A percentile compares a stretch with the other conserved stretches of the same genome.
Conservation (phyloP, 2,888 invertebrate species). For the Pristionchus exspectatus region DNA sequence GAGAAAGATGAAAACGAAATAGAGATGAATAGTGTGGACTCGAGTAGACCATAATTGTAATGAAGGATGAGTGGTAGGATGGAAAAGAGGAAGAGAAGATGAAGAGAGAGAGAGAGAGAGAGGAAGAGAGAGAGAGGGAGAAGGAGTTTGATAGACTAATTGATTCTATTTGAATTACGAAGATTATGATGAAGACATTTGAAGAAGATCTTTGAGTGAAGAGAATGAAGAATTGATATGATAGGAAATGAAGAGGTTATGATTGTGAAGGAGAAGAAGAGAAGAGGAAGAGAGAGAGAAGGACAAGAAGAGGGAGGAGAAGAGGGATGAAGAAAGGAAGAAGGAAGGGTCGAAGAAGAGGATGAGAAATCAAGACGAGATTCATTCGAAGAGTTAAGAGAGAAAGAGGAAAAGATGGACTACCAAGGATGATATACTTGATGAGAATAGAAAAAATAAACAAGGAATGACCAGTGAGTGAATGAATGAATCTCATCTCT, state of each 20-base stretch:
- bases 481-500: neutral
- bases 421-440: neutral
- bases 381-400: neutral
- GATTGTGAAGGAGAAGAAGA: neutral
- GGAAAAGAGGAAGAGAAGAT: constrained; percentile 2
- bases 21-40: constrained; percentile 25
- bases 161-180: neutral
- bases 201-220: neutral
- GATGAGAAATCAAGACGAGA: constrained; percentile 16
- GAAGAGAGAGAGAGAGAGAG: neutral
- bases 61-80: constrained; percentile 28
- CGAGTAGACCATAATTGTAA: constrained; percentile 3
- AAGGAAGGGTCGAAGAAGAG: constrained; percentile 8
- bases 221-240: neutral
- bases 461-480: neutral
- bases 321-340: neutral
- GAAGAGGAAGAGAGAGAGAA: constrained; percentile 13
- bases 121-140: neutral
- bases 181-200: neutral
- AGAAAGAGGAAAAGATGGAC: neutral
- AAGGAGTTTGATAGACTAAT: neutral
- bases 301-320: neutral
- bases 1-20: constrained; percentile 12
- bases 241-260: neutral
- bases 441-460: neutral